These are phyloP conservation scores for Haliaeetus leucogaster DNA, from an alignment of 2,113 vertebrate species.

Conservation along the genomic window DNA sequence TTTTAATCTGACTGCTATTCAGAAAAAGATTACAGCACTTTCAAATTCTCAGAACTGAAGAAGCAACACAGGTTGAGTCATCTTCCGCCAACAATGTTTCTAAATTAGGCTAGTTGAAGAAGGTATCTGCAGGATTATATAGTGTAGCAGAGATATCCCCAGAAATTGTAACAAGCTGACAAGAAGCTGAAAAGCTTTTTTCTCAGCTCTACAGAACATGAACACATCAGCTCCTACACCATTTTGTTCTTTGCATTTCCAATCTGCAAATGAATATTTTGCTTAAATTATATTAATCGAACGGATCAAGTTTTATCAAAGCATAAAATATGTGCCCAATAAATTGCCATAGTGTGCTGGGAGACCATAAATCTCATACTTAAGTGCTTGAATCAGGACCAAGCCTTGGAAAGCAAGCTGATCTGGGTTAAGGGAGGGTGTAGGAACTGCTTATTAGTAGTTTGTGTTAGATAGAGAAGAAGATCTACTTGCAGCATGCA, in stretches of 20 bases:
- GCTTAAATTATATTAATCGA: not conserved
- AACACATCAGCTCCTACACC: constrained; percentile 50
- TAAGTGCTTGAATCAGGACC: not conserved
- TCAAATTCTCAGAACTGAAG: constrained; percentile 38
- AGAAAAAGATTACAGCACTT: constrained; percentile 31
- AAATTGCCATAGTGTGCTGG: not conserved
- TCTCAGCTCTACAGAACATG: constrained; percentile 9
- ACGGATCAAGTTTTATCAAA: not conserved
- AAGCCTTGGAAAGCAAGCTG: not conserved
- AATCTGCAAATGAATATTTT: not conserved
- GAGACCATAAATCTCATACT: not conserved
- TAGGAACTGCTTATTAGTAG: not conserved
- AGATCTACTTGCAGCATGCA: not conserved
- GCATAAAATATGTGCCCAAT: not conserved
- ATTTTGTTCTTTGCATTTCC: constrained; percentile 33
- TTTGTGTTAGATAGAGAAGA: not conserved
- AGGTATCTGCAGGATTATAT: constrained; percentile 50
- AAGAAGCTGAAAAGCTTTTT: constrained; percentile 51
- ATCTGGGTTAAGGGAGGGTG: not conserved
- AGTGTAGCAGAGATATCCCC: constrained; percentile 42
- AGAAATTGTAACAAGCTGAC: constrained; percentile 48
- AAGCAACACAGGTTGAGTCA: constrained; percentile 56
- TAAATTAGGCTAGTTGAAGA: constrained; percentile 56
- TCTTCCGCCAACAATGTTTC: constrained; percentile 55
- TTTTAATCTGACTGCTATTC: constrained; percentile 28